Conservation (phyloP, 2,888 invertebrate species). For the Pheosia gnoma region DNA sequence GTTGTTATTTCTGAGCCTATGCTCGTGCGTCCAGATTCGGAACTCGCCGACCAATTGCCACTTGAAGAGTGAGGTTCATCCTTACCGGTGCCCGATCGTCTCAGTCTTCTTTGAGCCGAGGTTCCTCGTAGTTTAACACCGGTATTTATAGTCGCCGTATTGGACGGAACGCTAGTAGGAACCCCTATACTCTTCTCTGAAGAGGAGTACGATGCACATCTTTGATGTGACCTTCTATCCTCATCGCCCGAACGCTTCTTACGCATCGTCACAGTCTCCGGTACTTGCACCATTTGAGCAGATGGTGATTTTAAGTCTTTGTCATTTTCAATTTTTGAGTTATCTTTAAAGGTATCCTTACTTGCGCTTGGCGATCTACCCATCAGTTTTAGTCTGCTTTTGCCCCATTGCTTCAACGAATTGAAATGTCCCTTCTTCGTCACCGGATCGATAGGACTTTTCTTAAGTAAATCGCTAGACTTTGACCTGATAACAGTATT, state of each 20-base stretch:
- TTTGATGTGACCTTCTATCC: constrained; percentile 88
- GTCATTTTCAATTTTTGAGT: constrained; percentile 65
- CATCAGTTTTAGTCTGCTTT: constrained; percentile 89
- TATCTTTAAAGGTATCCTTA: constrained; percentile 77
- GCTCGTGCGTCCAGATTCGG: constrained; percentile 93
- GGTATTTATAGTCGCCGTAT: constrained; percentile 81
- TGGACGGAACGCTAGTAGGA: constrained; percentile 77
- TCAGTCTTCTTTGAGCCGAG: constrained; percentile 87
- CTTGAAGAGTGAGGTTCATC: constrained; percentile 95
- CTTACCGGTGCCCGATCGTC: constrained; percentile 86
- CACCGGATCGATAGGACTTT: constrained; percentile 84
- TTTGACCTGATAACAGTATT: constrained; percentile 86
- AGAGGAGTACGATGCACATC: constrained; percentile 91
- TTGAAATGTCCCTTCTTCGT: constrained; percentile 88
- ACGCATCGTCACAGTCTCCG: constrained; percentile 87
- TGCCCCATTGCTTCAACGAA: constrained; percentile 93
- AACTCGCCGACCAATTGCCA: constrained; percentile 98
- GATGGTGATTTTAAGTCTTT: constrained; percentile 71
- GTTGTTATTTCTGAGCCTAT: constrained; percentile 92
- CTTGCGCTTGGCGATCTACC: constrained; percentile 85
- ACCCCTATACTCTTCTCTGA: constrained; percentile 88
- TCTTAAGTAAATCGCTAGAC: constrained; percentile 91
- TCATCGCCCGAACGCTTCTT: constrained; percentile 85
- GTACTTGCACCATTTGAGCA: constrained; percentile 84
- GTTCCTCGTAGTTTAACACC: constrained; percentile 91